Evolutionary conservation across 1,140 invertebrate species (phyloP), one percentile per base, ranked within the genome.

Genomic region (Drosophila busckii): DNA sequence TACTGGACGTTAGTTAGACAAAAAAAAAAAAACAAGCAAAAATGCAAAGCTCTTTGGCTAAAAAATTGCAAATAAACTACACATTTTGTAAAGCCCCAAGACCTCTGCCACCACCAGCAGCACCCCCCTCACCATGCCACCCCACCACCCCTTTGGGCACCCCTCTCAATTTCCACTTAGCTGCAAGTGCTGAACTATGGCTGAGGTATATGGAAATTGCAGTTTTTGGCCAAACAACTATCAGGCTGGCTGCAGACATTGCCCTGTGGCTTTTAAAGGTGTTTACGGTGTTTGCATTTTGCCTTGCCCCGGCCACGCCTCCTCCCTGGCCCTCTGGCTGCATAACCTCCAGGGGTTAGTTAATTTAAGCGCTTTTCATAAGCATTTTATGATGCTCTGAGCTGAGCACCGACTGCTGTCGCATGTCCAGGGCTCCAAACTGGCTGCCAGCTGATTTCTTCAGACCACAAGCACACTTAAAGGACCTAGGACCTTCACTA

Each of bases 31-130:
- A 71, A 66, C 68, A 58, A 69, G 70, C 63, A 73, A 66, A 73
- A 73, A 73, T 61, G 70, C 54, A 73, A 73, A 73, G 64, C 70
- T 71, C 68, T 70, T 80, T 76, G 73, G 73, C 73, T 76, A 80
- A 80, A 76, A 76, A 76, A 76, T 78, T 71, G 71, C 71, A 76
- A 76, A 76, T 76, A 76, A 76, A 76, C 71, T 76, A 80, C 67
- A 76, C 62, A 80, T 71, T 71, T 71, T 71, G 73, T 32, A 71
- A 61, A 66, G 28, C 66, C 50, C 28, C 23, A 16, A n/a, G n/a
- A n/a, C 46, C 4, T n/a, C 19, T 8, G 3, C 31, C n/a, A 9
- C 2, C 10, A 16, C 3, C 10, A 37, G 2, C 37, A 9, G 6
- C 1, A 29, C 12, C 26, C 20, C 3, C 9, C 5, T 6, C 5